Evolutionary conservation across 2,113 vertebrate species (phyloP).

Genomic region (Procavia capensis): DNA sequence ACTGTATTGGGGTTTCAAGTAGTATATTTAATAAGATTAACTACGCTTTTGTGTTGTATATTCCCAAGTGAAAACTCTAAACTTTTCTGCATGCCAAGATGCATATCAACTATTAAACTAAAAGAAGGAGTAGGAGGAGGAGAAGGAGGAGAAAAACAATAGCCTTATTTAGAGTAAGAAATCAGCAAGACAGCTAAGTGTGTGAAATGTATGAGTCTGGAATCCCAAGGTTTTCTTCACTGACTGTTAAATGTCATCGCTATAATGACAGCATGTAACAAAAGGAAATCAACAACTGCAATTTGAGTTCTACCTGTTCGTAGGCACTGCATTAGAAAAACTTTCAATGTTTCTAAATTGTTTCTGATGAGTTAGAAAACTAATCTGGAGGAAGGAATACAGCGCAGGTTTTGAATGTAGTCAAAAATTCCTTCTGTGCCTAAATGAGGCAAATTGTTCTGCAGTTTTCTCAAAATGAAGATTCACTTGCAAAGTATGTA

Average conservation of each 20-base stretch:
- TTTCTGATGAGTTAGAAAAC: neutral
- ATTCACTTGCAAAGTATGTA: neutral
- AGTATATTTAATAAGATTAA: neutral
- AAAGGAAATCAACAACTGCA: neutral
- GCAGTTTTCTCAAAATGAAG: slow-evolving; percentile 14
- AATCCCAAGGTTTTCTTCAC: neutral
- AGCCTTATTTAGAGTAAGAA: neutral
- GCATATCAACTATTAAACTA: neutral
- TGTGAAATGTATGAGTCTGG: neutral
- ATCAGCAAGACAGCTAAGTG: neutral
- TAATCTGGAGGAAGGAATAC: neutral
- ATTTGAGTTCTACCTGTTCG: neutral
- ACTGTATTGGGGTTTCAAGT: neutral
- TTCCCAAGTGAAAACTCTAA: slow-evolving; percentile 11
- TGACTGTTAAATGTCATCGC: neutral
- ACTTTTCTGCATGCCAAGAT: neutral
- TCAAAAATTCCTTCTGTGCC: neutral
- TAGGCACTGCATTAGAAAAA: neutral
- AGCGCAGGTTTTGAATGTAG: neutral
- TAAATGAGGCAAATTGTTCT: neutral
- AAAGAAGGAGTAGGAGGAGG: neutral
- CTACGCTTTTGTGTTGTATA: neutral
- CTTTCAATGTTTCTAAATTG: neutral
- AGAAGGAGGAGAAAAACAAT: neutral
- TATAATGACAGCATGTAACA: neutral